Conservation (phyloP, 2,797 vertebrate species). For the Enteromius radiatus region DNA sequence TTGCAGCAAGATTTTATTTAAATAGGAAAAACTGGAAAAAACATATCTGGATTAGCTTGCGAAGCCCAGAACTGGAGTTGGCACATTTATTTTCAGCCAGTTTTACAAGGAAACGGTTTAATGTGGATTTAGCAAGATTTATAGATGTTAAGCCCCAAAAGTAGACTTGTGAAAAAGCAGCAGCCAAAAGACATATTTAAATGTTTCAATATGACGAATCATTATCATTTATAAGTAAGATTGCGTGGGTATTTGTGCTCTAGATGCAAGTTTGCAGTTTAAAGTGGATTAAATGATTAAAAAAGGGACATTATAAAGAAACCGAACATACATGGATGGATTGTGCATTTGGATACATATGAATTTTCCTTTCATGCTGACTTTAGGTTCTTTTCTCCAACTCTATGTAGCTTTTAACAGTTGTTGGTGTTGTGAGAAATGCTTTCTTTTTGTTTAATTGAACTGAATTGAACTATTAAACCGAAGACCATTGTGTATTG, state of each 20-base stretch:
- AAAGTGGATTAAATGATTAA: not conserved
- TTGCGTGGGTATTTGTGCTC: not conserved
- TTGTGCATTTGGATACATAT: not conserved
- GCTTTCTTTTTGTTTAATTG: conserved; percentile 9
- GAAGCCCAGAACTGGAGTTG: not conserved
- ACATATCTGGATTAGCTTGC: conserved; percentile 1
- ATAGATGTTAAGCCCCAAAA: conserved; percentile 17
- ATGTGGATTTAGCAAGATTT: conserved; percentile 27
- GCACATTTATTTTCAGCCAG: not conserved
- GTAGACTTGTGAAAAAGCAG: not conserved
- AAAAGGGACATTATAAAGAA: not conserved
- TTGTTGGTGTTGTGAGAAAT: conserved; percentile 12
- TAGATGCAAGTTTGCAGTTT: not conserved
- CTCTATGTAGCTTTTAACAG: not conserved
- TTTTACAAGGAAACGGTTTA: conserved; percentile 25
- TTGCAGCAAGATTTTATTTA: conserved; percentile 17
- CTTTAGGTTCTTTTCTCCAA: not conserved
- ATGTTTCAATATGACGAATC: not conserved
- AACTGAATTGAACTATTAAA: not conserved
- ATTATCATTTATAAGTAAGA: not conserved
- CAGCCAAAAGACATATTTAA: not conserved
- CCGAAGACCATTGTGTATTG: not conserved
- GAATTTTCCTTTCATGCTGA: not conserved
- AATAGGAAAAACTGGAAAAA: not conserved
- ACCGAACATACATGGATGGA: no score